A percentile compares a stretch with the other conserved stretches of the same genome.
These are phyloP conservation scores for Eristalinus aeneus DNA, from an alignment of 2,888 invertebrate genomes.

Conservation along the genomic window DNA sequence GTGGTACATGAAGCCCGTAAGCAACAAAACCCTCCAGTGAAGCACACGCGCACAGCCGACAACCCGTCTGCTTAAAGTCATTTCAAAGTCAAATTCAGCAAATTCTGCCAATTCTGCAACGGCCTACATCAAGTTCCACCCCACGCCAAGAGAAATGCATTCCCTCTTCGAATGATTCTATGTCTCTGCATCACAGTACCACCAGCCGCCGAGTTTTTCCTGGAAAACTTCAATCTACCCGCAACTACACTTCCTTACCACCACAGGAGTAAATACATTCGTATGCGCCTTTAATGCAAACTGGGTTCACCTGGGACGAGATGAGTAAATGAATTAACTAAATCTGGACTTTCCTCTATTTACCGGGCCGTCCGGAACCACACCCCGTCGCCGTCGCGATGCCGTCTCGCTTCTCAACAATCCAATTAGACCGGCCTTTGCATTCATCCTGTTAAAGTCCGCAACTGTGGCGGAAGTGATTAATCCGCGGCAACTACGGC, in stretches of 20 bases:
- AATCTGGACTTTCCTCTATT: constrained; percentile 19
- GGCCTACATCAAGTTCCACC: neutral
- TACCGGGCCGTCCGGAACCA: neutral
- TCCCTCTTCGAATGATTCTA: constrained; percentile 33
- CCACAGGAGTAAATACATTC: constrained; percentile 26
- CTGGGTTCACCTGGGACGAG: neutral
- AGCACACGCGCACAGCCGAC: neutral
- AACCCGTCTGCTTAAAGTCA: constrained; percentile 31
- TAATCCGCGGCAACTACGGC: constrained; percentile 12
- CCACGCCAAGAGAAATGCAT: neutral
- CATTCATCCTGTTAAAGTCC: constrained; percentile 40
- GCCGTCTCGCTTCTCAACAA: constrained; percentile 6
- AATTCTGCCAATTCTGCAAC: neutral
- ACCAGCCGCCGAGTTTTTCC: no score
- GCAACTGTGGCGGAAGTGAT: constrained; percentile 46
- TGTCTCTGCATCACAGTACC: neutral
- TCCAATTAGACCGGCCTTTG: constrained; percentile 35
- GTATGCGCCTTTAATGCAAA: constrained; percentile 48
- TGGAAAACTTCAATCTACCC: constrained; percentile 12
- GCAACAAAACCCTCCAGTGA: neutral
- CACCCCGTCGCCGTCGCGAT: neutral
- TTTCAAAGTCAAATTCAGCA: constrained; percentile 43
- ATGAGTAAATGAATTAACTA: constrained; percentile 18
- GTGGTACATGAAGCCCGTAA: neutral
- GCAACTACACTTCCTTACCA: constrained; percentile 21